Conservation (phyloP, 2,888 invertebrate species). For the Eumacrocentrus americanus region DNA sequence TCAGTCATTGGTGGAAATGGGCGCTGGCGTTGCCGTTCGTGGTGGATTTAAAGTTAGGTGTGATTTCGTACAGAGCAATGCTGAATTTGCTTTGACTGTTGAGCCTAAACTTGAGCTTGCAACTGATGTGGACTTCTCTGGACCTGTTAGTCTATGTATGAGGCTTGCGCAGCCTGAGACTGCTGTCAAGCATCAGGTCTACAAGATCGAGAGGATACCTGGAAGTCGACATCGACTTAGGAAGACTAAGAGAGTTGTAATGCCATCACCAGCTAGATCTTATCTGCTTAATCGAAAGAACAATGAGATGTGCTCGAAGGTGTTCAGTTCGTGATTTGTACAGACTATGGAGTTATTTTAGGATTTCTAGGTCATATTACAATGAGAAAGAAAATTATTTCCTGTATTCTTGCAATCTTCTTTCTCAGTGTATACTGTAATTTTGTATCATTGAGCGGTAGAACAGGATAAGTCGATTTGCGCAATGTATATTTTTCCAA, state of each 20-base stretch:
- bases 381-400: no score
- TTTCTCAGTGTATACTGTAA: no score
- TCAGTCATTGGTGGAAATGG: constrained; percentile 75
- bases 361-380: no score
- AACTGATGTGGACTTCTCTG: constrained; percentile 79
- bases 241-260: constrained; percentile 65
- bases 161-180: constrained; percentile 75
- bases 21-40: constrained; percentile 72
- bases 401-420: no score
- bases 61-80: constrained; percentile 70
- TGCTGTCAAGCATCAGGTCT: constrained; percentile 67
- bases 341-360: no score
- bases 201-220: constrained; percentile 71
- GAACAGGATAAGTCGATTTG: no score
- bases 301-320: constrained; percentile 73
- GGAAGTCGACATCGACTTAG: constrained; percentile 69
- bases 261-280: constrained; percentile 71
- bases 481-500: no score
- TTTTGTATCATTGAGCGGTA: no score
- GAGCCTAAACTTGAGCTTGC: constrained; percentile 74
- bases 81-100: constrained; percentile 70
- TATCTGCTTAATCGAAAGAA: constrained; percentile 79
- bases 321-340: constrained; percentile 49
- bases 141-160: constrained; percentile 77
- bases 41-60: constrained; percentile 71